Conservation (phyloP, 2,797 vertebrate genomes). For the Todus mexicanus region DNA sequence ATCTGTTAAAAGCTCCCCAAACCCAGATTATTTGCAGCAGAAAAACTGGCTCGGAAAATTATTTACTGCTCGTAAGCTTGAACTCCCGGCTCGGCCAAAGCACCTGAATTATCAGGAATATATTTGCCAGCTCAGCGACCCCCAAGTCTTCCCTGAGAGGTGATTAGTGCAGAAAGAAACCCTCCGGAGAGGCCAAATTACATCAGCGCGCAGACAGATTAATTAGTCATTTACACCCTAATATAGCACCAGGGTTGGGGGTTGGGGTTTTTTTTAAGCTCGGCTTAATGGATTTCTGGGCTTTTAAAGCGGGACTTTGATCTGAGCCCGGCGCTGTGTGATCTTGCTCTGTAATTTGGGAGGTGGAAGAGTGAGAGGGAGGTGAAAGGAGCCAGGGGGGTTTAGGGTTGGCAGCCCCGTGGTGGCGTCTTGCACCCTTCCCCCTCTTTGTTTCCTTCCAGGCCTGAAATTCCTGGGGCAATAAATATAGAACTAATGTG, state of each 20-base stretch:
- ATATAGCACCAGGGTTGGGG: background rate
- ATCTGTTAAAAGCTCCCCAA: background rate
- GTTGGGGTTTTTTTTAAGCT: background rate
- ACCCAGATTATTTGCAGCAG: background rate
- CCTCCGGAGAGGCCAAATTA: background rate
- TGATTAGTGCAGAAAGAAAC: background rate
- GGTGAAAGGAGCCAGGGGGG: accelerated
- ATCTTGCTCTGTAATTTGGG: background rate
- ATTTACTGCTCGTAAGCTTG: background rate
- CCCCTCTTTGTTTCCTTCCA: no score
- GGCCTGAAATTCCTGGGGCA: background rate
- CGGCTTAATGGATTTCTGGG: background rate
- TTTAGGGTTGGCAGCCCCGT: background rate
- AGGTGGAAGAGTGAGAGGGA: background rate
- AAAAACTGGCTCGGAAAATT: background rate
- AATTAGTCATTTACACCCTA: background rate
- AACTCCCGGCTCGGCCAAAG: background rate
- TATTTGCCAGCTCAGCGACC: background rate
- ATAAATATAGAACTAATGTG: background rate
- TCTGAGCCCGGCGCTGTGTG: accelerated
- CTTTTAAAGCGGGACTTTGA: background rate
- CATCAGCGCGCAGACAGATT: background rate
- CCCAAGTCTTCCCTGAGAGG: background rate
- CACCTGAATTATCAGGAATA: background rate
- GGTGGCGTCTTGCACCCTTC: no score